phyloP scores from a whole-genome alignment of 1,140 invertebrate species.

The Copidosoma floridanum region DNA sequence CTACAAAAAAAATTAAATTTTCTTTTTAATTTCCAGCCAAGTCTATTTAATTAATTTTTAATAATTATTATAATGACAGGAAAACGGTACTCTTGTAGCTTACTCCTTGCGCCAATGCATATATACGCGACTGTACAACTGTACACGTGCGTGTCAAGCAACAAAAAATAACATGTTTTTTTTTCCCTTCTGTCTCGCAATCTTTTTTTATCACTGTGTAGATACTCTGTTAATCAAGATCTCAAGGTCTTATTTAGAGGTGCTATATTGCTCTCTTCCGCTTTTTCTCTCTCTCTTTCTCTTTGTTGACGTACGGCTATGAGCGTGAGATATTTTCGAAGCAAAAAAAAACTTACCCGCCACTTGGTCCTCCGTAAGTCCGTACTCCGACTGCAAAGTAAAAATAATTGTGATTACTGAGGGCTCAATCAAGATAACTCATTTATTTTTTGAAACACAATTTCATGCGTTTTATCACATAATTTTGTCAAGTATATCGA shows the following conservation, averaged over 20 bases:
- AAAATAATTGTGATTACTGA: no score
- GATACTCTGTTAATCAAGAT: background rate
- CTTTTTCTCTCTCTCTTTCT: background rate
- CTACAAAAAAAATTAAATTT: conserved; percentile 7
- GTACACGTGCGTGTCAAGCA: no score
- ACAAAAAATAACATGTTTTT: background rate
- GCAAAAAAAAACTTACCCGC: conserved; percentile 60
- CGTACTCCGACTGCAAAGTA: conserved; percentile 82
- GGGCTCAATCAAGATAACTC: conserved; percentile 39
- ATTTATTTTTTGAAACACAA: no score
- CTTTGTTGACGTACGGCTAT: no score
- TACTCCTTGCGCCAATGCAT: no score
- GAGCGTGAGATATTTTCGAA: no score
- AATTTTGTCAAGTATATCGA: no score
- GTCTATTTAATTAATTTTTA: no score
- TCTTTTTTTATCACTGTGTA: background rate
- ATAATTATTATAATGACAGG: no score
- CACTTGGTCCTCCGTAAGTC: conserved; percentile 81
- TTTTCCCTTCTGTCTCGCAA: background rate
- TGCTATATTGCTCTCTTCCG: background rate
- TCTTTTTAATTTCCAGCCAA: conserved; percentile 17
- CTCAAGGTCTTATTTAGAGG: background rate
- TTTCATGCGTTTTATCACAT: no score
- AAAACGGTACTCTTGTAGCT: no score
- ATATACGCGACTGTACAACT: no score